Evolutionary conservation across 2,113 vertebrate genomes (phyloP).

Genomic region (Dicaeum eximium): DNA sequence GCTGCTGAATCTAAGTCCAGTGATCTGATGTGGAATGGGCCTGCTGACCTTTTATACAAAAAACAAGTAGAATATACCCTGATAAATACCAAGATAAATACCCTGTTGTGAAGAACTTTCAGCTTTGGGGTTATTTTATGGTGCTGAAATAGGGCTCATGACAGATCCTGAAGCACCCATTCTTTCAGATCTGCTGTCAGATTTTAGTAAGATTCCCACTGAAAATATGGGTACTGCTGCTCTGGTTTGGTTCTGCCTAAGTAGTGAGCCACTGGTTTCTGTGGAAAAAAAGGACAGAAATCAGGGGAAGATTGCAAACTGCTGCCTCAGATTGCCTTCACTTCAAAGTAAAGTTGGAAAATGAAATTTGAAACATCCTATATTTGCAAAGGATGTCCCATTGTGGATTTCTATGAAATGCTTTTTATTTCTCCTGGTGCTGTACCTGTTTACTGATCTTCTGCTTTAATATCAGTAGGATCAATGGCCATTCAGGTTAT

Average conservation of each 20-base stretch:
- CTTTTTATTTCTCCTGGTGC: background rate
- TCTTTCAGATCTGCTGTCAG: background rate
- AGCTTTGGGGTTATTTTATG: background rate
- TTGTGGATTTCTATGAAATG: background rate
- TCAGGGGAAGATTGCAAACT: background rate
- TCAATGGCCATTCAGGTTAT: background rate
- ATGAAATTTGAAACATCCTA: background rate
- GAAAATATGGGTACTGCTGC: background rate
- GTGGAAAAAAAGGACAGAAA: background rate
- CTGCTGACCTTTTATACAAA: background rate
- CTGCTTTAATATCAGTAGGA: background rate
- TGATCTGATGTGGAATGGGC: background rate
- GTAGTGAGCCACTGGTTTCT: background rate
- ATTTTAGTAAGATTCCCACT: background rate
- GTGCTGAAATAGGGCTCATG: background rate
- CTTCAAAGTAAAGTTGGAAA: background rate
- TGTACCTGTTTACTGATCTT: background rate
- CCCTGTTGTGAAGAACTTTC: background rate
- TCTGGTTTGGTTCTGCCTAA: background rate
- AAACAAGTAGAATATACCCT: background rate
- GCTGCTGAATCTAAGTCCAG: background rate
- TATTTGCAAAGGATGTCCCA: background rate
- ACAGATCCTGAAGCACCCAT: background rate
- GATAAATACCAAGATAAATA: background rate
- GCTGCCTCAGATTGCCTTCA: background rate